phyloP scores from a whole-genome alignment of 92 coral and sea anemone genomes.

The Palythoa grandiflora region DNA sequence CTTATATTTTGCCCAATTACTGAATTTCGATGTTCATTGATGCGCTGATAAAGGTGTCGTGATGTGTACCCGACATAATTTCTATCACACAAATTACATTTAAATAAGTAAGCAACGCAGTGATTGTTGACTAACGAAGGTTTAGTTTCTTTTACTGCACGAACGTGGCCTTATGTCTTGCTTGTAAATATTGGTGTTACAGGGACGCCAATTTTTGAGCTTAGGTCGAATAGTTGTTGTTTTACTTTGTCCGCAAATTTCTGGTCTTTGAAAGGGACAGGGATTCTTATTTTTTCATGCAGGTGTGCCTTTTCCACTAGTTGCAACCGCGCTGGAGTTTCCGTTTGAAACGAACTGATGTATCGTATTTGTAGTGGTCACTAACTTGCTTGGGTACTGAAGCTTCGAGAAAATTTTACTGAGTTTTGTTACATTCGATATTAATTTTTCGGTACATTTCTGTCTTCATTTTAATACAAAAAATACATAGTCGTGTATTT shows the following conservation, averaged over 20 bases:
- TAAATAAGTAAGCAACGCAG: not conserved
- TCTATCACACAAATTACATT: not conserved
- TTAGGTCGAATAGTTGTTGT: not conserved
- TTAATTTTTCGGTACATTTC: too few relatives aligned
- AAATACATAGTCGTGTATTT: too few relatives aligned
- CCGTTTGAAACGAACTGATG: too few relatives aligned
- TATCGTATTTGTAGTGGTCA: too few relatives aligned
- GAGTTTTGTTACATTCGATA: too few relatives aligned
- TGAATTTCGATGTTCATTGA: not conserved
- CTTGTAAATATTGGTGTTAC: slow-evolving; percentile 12
- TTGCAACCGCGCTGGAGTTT: too few relatives aligned
- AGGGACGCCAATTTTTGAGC: not conserved
- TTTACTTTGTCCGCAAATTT: not conserved
- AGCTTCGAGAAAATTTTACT: too few relatives aligned
- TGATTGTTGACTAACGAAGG: slow-evolving; percentile 19
- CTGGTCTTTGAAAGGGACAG: too few relatives aligned
- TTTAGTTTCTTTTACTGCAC: not conserved
- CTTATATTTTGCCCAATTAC: not conserved
- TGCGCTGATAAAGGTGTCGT: not conserved
- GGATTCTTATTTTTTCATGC: too few relatives aligned
- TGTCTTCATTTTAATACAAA: too few relatives aligned
- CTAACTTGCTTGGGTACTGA: too few relatives aligned
- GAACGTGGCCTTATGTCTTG: slow-evolving; percentile 2
- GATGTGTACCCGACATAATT: not conserved
- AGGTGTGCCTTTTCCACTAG: too few relatives aligned